Conservation (phyloP, 2,113 vertebrate genomes). For the Chamaetylas fuelleborni region DNA sequence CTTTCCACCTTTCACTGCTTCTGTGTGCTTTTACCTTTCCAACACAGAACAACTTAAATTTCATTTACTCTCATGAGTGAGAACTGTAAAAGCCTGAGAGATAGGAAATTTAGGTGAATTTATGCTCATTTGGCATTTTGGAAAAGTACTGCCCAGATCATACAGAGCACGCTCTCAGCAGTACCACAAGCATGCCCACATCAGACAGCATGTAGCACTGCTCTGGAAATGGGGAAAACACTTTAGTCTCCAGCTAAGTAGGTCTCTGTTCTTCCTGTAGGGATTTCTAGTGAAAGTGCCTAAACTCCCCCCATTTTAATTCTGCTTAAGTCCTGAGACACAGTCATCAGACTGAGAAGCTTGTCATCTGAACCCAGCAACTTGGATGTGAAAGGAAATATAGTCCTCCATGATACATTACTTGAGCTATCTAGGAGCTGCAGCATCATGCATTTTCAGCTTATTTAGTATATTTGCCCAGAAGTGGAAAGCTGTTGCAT, state of each 20-base stretch:
- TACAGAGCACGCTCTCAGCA: neutral
- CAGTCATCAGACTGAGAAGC: neutral
- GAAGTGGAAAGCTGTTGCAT: neutral
- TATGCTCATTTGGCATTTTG: neutral
- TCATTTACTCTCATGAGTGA: neutral
- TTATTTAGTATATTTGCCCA: neutral
- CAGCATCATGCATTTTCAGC: neutral
- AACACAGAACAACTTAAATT: neutral
- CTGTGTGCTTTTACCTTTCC: neutral
- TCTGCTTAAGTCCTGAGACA: neutral
- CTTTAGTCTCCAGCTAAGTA: neutral
- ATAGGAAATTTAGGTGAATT: neutral
- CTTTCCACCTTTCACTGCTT: neutral
- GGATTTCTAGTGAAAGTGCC: neutral
- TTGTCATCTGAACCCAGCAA: neutral
- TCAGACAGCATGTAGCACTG: fast-evolving
- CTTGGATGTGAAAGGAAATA: neutral
- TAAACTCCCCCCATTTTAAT: neutral
- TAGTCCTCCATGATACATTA: fast-evolving
- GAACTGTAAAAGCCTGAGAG: neutral
- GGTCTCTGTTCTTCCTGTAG: neutral
- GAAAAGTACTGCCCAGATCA: neutral
- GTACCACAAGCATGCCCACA: neutral
- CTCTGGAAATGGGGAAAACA: neutral
- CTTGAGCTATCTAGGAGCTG: neutral